phyloP scores from a whole-genome alignment of 2,888 invertebrate species.

The Tenodera sinensis region DNA sequence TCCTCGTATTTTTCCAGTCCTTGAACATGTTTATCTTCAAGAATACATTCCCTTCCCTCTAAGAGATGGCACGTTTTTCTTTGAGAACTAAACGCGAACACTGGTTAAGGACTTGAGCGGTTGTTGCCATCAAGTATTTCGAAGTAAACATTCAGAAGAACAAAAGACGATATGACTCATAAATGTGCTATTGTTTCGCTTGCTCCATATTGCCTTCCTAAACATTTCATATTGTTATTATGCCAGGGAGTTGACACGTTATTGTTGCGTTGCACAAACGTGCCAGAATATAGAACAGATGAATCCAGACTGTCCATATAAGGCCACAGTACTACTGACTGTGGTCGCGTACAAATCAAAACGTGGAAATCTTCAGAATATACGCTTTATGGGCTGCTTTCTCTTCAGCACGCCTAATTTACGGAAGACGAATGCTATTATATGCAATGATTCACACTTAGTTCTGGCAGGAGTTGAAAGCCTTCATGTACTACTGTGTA shows the following conservation, averaged over 20 bases:
- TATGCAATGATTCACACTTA: too few species aligned
- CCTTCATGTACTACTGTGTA: too few species aligned
- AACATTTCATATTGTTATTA: not conserved
- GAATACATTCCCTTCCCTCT: too few species aligned
- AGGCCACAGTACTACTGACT: not conserved
- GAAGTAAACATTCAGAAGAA: not conserved
- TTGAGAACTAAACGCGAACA: not conserved
- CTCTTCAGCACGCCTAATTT: too few species aligned
- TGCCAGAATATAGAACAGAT: not conserved
- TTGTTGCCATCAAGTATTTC: not conserved
- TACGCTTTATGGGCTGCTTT: too few species aligned
- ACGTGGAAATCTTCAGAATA: too few species aligned
- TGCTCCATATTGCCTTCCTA: not conserved
- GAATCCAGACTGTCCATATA: not conserved
- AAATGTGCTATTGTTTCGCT: not conserved
- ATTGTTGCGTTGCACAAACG: not conserved
- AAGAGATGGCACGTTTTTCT: not conserved
- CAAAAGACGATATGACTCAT: not conserved
- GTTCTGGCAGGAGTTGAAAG: too few species aligned
- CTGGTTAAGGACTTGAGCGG: not conserved
- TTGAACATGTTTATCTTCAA: too few species aligned
- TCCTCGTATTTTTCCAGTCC: too few species aligned
- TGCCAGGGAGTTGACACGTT: not conserved
- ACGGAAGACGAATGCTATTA: too few species aligned
- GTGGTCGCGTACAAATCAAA: not conserved